phyloP scores from a whole-genome alignment of 2,888 invertebrate genomes.

The Eulithis prunata region DNA sequence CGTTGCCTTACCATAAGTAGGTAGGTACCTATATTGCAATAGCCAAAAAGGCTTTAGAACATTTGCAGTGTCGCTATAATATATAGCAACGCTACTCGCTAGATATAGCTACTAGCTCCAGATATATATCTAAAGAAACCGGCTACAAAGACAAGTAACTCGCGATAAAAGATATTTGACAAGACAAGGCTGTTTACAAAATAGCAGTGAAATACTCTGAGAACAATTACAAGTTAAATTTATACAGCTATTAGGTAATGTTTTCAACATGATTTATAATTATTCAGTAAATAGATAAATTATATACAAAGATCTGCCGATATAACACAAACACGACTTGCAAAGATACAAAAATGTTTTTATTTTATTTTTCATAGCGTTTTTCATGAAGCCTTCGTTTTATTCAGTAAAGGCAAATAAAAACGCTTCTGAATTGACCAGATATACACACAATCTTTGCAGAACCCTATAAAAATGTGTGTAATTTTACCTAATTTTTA shows the following conservation, averaged over 20 bases:
- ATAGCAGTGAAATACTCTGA: constrained; percentile 7
- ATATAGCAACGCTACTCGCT: no score
- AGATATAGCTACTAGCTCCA: no score
- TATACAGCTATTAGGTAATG: constrained; percentile 35
- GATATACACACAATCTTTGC: constrained; percentile 79
- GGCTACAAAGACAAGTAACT: no score
- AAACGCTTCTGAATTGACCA: constrained; percentile 63
- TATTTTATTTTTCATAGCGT: constrained; percentile 59
- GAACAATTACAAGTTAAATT: constrained; percentile 32
- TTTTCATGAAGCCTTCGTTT: constrained; percentile 75
- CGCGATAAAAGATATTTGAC: no score
- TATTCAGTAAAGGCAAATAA: constrained; percentile 71
- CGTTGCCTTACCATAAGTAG: no score
- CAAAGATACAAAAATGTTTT: constrained; percentile 48
- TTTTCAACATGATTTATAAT: constrained; percentile 47
- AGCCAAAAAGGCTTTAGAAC: no score
- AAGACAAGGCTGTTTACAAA: background rate
- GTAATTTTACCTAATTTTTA: constrained; percentile 44
- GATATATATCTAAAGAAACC: no score
- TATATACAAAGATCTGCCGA: constrained; percentile 83
- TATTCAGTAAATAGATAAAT: constrained; percentile 62
- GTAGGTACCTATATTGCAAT: no score
- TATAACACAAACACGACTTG: constrained; percentile 70
- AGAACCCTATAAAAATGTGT: constrained; percentile 81
- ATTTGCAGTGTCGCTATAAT: no score